Base-by-base conservation (phyloP, 2,888 invertebrate genomes). In the Andrena trimmerana region DNA sequence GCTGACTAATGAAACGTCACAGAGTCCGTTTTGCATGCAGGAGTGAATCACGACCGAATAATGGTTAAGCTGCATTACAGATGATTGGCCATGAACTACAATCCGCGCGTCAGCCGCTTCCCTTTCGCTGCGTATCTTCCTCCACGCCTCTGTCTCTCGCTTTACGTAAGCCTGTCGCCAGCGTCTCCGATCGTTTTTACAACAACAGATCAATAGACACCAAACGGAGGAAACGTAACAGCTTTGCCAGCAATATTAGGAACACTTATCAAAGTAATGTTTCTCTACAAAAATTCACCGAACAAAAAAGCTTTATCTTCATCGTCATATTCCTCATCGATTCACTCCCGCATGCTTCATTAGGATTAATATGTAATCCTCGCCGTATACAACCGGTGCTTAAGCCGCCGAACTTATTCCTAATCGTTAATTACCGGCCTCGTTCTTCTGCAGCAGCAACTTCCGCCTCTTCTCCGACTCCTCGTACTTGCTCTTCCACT, bases 381-480 rank as follows among this genome's bases (percentile, higher is more conserved):
- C 42, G 20, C 29, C n/a, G 31, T 20, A 20, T 67, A 59, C 59
- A 74, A 69, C 60, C 70, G 74, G 52, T 74, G 60, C 70, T 80
- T 63, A 65, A 36, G 7, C 75, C 27, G n/a, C 33, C 52, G 20
- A 66, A 71, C 62, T 94, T 76, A 54, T 67, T 57, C 50, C 62
- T 27, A 78, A 76, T 77, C 73, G 66, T 42, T 67, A 84, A 95
- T 95, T 93, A 97, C 97, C 96, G 95, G 96, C 96, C 95, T 97
- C 97, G 82, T 96, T 95, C 93, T 96, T 96, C 85, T 96, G 95
- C 69, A 97, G 95, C 88, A 96, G 94, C 66, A 95, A 93, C 93
- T 97, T 97, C 93, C 97, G 95, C 93, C 95, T 96, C 90, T 96
- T 95, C 92, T 97, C 97, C 6, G 96, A 95, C 62, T 97, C 97